These are phyloP conservation scores for Clivina fossor DNA, from an alignment of 2,888 invertebrate genomes.

Conservation along the genomic window DNA sequence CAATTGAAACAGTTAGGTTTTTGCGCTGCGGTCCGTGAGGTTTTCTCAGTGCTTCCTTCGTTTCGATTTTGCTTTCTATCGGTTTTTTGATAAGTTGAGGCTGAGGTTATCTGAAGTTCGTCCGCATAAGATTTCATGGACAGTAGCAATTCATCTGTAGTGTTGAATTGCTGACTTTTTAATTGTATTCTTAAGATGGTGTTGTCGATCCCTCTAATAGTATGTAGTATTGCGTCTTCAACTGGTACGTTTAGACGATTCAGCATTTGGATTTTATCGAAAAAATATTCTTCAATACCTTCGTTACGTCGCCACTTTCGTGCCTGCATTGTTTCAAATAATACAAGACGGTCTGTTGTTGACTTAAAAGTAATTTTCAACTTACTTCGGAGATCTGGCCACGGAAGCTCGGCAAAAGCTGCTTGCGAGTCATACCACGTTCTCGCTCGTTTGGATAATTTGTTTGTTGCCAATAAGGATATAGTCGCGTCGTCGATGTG, in stretches of 20 bases:
- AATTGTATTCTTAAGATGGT: constrained; percentile 1
- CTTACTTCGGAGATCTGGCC: not conserved
- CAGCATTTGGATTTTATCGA: not conserved
- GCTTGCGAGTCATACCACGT: constrained; percentile 10
- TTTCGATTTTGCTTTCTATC: too few species aligned
- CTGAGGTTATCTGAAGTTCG: not conserved
- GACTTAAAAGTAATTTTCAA: not conserved
- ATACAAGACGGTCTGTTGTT: not conserved
- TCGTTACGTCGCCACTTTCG: constrained; percentile 4
- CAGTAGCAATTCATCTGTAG: not conserved
- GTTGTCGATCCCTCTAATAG: not conserved
- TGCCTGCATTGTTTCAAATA: not conserved
- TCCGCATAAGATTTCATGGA: not conserved
- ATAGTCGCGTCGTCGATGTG: not conserved
- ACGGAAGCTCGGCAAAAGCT: not conserved
- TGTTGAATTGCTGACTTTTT: not conserved
- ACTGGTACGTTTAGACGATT: not conserved
- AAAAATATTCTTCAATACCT: constrained; percentile 7
- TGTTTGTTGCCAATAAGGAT: not conserved
- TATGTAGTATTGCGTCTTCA: not conserved
- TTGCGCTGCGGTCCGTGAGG: not conserved
- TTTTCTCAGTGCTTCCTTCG: too few species aligned
- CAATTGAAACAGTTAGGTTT: constrained; percentile 4
- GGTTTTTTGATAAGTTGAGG: too few species aligned
- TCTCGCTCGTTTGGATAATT: not conserved